phyloP scores from a whole-genome alignment of 2,113 vertebrate genomes.

The Formicarius rufipectus region DNA sequence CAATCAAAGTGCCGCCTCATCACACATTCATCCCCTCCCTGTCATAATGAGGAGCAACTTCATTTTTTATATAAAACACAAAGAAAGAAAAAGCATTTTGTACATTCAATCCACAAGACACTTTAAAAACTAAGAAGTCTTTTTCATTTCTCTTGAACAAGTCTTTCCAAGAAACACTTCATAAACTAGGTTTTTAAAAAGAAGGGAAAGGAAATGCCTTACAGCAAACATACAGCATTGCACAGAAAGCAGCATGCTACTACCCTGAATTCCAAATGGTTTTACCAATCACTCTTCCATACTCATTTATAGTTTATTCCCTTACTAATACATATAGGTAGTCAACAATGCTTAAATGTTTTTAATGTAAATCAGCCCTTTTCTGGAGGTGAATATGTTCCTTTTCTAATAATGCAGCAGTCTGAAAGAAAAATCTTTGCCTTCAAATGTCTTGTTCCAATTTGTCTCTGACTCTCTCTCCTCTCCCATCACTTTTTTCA shows the following conservation, averaged over 20 bases:
- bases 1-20: neutral
- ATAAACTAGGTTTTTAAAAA: constrained; percentile 52
- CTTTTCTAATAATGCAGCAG: neutral
- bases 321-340: neutral
- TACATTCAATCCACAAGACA: neutral
- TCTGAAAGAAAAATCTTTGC: neutral
- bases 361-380: neutral
- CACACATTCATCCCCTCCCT: neutral
- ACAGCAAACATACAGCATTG: neutral
- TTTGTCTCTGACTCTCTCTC: neutral
- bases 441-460: neutral
- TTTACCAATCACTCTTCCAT: neutral
- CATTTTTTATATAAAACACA: neutral
- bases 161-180: constrained; percentile 48
- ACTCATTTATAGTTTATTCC: neutral
- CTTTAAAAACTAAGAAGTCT: neutral
- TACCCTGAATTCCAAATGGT: neutral
- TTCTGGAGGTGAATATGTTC: neutral
- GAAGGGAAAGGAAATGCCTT: constrained; percentile 18
- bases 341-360: neutral
- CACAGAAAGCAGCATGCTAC: neutral
- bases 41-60: neutral
- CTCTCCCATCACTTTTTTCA: neutral
- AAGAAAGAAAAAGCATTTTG: neutral
- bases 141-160: constrained; percentile 20